phyloP scores from a whole-genome alignment of 2,113 vertebrate species.

The Neolamprologus hecqui region DNA sequence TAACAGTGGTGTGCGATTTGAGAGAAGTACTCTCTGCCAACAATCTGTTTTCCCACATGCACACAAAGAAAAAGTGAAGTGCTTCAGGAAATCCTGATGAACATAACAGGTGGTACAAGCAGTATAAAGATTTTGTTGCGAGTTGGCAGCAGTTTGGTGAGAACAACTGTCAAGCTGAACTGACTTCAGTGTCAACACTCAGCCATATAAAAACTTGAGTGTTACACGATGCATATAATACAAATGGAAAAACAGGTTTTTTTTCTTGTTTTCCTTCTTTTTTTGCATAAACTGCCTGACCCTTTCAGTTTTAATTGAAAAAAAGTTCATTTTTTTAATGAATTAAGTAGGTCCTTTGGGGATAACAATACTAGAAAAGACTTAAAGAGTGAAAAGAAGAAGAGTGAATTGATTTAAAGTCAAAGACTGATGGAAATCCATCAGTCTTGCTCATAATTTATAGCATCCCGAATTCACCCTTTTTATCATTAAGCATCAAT shows the following conservation, averaged over 20 bases:
- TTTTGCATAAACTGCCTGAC: background rate
- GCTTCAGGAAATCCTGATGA: slow-evolving; percentile 40
- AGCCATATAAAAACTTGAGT: slow-evolving; percentile 9
- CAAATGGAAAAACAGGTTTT: background rate
- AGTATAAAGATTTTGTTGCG: background rate
- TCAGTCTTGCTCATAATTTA: background rate
- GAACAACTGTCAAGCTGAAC: slow-evolving; percentile 36
- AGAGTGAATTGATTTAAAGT: background rate
- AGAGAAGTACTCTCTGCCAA: background rate
- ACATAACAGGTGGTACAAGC: slow-evolving; percentile 45
- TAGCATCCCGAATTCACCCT: background rate
- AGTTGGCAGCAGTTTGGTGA: slow-evolving; percentile 28
- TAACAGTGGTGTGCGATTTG: background rate
- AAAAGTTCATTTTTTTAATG: background rate
- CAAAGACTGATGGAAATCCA: background rate
- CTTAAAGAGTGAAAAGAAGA: background rate
- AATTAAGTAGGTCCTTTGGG: background rate
- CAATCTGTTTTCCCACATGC: slow-evolving; percentile 28
- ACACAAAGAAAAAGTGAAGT: slow-evolving; percentile 1
- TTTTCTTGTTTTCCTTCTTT: background rate
- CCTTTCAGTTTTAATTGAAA: background rate
- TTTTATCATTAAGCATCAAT: background rate
- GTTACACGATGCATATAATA: slow-evolving; percentile 17
- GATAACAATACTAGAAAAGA: background rate
- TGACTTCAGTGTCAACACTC: slow-evolving; percentile 8